phyloP scores from a whole-genome alignment of 2,888 invertebrate genomes.

The Hyalella azteca region DNA sequence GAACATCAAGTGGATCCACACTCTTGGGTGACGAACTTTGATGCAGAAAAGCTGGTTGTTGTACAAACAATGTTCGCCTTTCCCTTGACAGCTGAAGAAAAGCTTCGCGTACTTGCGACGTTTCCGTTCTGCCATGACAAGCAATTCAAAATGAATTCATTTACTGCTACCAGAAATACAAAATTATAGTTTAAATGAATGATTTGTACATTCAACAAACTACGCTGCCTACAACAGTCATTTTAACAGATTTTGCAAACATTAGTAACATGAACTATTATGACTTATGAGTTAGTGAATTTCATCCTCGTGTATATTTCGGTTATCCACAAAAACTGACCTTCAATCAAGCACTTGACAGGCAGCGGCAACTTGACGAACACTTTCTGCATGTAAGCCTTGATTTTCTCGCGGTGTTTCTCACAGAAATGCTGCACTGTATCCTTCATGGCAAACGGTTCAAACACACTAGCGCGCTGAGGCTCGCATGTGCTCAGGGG shows the following conservation, averaged over 20 bases:
- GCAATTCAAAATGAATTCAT: no score
- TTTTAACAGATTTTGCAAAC: not conserved
- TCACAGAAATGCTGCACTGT: constrained; percentile 95
- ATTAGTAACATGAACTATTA: not conserved
- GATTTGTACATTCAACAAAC: no score
- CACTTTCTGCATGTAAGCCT: constrained; percentile 87
- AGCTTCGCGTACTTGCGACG: constrained; percentile 86
- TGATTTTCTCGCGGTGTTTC: constrained; percentile 90
- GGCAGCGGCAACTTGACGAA: constrained; percentile 85
- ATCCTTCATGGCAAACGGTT: constrained; percentile 88
- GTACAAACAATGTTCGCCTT: constrained; percentile 81
- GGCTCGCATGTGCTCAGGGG: constrained; percentile 15
- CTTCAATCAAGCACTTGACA: constrained; percentile 91
- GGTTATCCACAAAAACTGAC: constrained; percentile 65
- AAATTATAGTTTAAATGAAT: no score
- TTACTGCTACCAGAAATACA: no score
- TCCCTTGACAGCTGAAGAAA: constrained; percentile 87
- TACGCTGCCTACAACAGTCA: no score
- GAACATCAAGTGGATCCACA: constrained; percentile 97
- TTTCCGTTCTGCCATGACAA: constrained; percentile 76
- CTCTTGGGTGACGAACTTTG: constrained; percentile 75
- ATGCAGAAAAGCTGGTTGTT: constrained; percentile 65
- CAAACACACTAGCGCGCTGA: constrained; percentile 81
- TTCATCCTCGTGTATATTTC: no score
- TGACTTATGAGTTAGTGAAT: not conserved